Percentiles rank a stretch among this genome's conserved stretches.
Evolutionary conservation across 2,888 invertebrate genomes (phyloP).

Genomic region (Anoplius nigerrimus): DNA sequence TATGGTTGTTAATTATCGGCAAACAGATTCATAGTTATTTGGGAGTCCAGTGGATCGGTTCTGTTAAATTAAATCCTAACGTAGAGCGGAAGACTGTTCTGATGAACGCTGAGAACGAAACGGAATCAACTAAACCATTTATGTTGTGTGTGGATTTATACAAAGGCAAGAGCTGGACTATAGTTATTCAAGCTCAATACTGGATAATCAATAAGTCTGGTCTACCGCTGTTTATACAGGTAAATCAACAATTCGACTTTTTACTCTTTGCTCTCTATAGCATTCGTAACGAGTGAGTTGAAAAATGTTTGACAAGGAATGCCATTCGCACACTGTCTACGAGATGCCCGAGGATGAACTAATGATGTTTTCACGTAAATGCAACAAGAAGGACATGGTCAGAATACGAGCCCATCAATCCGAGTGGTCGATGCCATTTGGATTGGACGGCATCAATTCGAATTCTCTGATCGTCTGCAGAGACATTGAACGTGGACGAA

Average conservation of each 20-base stretch:
- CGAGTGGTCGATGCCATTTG: slow-evolving; percentile 81
- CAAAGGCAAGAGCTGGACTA: slow-evolving; percentile 79
- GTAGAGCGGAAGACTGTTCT: slow-evolving; percentile 80
- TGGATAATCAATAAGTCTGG: slow-evolving; percentile 95
- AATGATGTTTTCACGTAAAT: slow-evolving; percentile 81
- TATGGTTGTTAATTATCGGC: background rate
- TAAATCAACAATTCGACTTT: slow-evolving; percentile 64
- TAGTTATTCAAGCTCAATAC: slow-evolving; percentile 86
- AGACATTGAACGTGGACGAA: slow-evolving; percentile 83
- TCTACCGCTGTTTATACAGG: slow-evolving; percentile 87
- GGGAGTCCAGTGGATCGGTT: slow-evolving; percentile 83
- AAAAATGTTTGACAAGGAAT: slow-evolving; percentile 76
- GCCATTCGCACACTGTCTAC: slow-evolving; percentile 79
- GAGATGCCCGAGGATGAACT: slow-evolving; percentile 80
- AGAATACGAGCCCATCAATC: slow-evolving; percentile 80
- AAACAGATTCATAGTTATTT: slow-evolving; percentile 79
- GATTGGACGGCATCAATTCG: slow-evolving; percentile 83
- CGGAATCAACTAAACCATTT: slow-evolving; percentile 81
- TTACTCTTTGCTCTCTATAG: background rate
- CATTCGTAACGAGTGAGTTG: background rate
- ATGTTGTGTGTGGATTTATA: slow-evolving; percentile 82
- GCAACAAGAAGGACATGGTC: slow-evolving; percentile 76
- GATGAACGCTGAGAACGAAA: slow-evolving; percentile 82
- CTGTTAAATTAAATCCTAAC: slow-evolving; percentile 81
- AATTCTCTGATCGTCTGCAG: slow-evolving; percentile 85